These are phyloP conservation scores for Drosophila conformis DNA, from an alignment of 2,888 invertebrate genomes.

Conservation along the genomic window DNA sequence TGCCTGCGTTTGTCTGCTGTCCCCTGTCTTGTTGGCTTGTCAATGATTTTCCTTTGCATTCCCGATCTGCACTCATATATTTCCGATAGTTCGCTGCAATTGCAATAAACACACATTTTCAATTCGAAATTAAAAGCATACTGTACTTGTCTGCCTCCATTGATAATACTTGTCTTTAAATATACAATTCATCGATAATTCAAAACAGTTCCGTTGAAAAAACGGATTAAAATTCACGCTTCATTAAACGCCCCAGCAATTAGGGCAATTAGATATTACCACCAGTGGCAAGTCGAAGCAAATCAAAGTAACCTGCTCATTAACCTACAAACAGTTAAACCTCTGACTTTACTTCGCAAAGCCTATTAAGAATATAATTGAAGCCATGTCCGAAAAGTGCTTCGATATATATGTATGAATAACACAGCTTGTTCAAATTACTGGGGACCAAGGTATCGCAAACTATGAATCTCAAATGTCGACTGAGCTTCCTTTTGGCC, in stretches of 20 bases:
- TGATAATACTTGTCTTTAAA: neutral
- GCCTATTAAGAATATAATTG: neutral
- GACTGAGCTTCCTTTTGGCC: neutral
- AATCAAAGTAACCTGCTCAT: neutral
- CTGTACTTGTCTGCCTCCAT: neutral
- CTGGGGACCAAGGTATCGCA: neutral
- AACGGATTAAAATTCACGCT: neutral
- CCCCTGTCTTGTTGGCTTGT: neutral
- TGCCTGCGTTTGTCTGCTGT: conserved; percentile 15
- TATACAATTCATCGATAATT: neutral
- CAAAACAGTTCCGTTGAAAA: no score
- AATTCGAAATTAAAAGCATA: neutral
- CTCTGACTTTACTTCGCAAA: accelerated
- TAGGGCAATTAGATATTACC: neutral
- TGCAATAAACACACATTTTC: neutral
- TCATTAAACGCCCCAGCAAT: neutral
- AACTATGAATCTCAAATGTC: neutral
- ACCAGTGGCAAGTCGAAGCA: neutral
- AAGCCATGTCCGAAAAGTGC: neutral
- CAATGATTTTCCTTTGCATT: conserved; percentile 19
- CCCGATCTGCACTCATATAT: neutral
- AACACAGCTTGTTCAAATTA: neutral
- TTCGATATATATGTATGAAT: neutral
- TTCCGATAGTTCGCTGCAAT: neutral
- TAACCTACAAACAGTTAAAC: neutral